Evolutionary conservation across 2,113 vertebrate genomes (phyloP).

Genomic region (Pachypanchax playfairii): DNA sequence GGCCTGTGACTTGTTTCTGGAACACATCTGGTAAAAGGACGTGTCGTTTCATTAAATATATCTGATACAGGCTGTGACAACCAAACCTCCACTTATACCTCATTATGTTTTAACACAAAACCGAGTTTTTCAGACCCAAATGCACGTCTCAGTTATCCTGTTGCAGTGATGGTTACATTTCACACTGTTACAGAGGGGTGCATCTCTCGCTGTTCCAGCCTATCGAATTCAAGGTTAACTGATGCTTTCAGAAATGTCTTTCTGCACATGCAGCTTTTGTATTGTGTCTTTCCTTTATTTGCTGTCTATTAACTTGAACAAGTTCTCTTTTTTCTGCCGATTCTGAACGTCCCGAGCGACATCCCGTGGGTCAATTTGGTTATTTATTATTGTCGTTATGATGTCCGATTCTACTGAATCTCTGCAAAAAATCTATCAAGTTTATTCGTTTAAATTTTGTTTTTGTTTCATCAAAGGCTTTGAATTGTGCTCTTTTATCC

Average conservation of each 20-base stretch:
- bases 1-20: too few relatives aligned
- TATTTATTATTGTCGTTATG: conserved; percentile 2
- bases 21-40: conserved; percentile 22
- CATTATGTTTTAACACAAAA: conserved; percentile 13
- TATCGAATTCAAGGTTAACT: conserved; percentile 65
- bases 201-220: conserved; percentile 34
- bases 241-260: conserved; percentile 54
- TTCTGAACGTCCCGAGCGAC: conserved; percentile 1
- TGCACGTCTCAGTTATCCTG: conserved; percentile 29
- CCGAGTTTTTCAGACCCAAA: not conserved
- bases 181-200: conserved; percentile 45
- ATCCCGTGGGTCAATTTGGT: conserved; percentile 3
- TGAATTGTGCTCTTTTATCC: not conserved
- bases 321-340: conserved; percentile 33
- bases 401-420: conserved; percentile 1
- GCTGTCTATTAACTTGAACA: conserved; percentile 51
- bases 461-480: not conserved
- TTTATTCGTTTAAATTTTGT: not conserved
- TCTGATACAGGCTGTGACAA: not conserved
- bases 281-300: conserved; percentile 53
- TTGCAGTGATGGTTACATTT: conserved; percentile 40
- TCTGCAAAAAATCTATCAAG: not conserved
- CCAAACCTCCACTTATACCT: conserved; percentile 17
- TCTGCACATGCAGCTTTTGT: conserved; percentile 27
- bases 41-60: conserved; percentile 14